Conservation (phyloP, 2,797 vertebrate species). For the Sebastes ruberrimus region DNA sequence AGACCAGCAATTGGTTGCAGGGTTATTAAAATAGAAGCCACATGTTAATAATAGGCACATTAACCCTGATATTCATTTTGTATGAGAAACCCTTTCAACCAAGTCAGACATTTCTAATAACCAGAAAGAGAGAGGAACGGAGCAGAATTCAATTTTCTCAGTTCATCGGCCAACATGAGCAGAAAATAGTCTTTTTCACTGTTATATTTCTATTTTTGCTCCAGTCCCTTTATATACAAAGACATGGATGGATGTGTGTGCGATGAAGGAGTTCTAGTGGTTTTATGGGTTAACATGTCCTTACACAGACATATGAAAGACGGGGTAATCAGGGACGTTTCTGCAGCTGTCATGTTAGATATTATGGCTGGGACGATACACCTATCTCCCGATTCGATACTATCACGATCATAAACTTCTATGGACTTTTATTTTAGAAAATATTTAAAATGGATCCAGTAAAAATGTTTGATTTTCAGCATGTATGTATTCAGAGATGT, state of each 20-base stretch:
- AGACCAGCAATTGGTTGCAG: slow-evolving; percentile 31
- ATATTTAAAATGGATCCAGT: neutral
- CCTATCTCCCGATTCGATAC: neutral
- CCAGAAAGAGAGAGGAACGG: slow-evolving; percentile 8
- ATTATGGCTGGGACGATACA: neutral
- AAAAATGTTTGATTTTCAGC: no score
- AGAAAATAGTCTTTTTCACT: slow-evolving; percentile 14
- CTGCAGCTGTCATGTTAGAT: neutral
- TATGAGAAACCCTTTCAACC: slow-evolving; percentile 39
- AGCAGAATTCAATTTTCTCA: slow-evolving; percentile 27
- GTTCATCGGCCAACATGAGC: slow-evolving; percentile 2
- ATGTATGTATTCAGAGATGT: no score
- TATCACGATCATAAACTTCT: neutral
- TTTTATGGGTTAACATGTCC: neutral
- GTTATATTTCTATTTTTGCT: slow-evolving; percentile 37
- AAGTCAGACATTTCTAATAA: slow-evolving; percentile 49
- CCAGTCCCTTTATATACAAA: slow-evolving; percentile 2
- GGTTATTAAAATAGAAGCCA: slow-evolving; percentile 67
- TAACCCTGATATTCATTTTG: slow-evolving; percentile 49
- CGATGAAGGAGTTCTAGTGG: neutral
- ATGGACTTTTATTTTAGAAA: neutral
- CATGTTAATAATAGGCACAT: slow-evolving; percentile 64
- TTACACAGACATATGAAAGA: neutral
- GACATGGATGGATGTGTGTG: neutral
- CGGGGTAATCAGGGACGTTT: neutral